A percentile compares a stretch with the other conserved stretches of the same genome.
phyloP scores from a whole-genome alignment of 2,113 vertebrate genomes.

The Scartelaos histophorus region DNA sequence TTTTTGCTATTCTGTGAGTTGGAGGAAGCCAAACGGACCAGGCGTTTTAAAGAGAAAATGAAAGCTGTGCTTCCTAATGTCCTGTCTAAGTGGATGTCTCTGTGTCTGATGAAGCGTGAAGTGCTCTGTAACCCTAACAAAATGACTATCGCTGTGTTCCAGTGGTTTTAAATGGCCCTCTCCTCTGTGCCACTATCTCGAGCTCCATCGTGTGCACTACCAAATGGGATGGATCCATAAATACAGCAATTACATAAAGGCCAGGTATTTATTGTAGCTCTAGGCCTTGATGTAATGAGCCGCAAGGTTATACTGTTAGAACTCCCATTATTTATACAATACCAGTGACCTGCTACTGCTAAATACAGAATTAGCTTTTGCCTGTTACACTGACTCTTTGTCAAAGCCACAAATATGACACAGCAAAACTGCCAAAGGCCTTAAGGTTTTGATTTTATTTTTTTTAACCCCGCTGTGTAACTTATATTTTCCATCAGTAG shows the following conservation, averaged over 20 bases:
- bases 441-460: background rate
- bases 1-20: constrained; percentile 35
- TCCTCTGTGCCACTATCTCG: constrained; percentile 54
- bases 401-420: background rate
- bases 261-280: constrained; percentile 53
- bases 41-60: constrained; percentile 69
- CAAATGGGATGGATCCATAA: constrained; percentile 59
- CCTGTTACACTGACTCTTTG: background rate
- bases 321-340: constrained; percentile 21
- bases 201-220: constrained; percentile 50
- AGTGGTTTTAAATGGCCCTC: constrained; percentile 65
- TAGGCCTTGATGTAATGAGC: constrained; percentile 39
- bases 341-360: constrained; percentile 20
- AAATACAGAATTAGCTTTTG: constrained; percentile 9
- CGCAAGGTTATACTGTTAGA: constrained; percentile 39
- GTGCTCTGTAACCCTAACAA: constrained; percentile 75
- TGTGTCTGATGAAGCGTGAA: constrained; percentile 74
- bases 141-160: constrained; percentile 70
- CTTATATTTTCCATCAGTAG: background rate
- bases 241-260: constrained; percentile 62
- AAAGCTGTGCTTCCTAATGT: constrained; percentile 74
- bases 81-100: constrained; percentile 73
- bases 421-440: background rate
- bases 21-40: constrained; percentile 56
- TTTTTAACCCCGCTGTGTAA: background rate